Evolutionary conservation across 2,113 vertebrate species (phyloP), one percentile per base, ranked within the genome.

Genomic region (Meles meles): DNA sequence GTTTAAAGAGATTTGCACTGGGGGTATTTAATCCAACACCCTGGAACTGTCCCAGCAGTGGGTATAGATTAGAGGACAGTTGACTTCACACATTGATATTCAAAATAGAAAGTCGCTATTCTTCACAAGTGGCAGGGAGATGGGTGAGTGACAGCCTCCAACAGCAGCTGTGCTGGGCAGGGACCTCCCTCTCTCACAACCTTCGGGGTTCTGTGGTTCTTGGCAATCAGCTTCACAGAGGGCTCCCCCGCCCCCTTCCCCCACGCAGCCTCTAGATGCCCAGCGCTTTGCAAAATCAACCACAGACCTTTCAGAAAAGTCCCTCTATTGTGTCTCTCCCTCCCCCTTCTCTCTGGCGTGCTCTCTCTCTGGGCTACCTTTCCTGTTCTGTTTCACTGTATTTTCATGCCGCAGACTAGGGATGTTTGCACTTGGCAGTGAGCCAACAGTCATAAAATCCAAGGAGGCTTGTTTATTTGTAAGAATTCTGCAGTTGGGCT

Each of bases 61-160:
- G 97, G 97, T 97, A 98, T 97, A 97, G 98, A 98, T 99, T 98
- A 99, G 94, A 93, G 96, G 96, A 98, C 98, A 98, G 98, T 97
- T 98, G 98, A 98, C 98, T 99, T 99, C 98, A 98, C 98, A 97
- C 98, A 98, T 98, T 98, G 98, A 98, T 98, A 98, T 98, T 98
- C 98, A 98, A 98, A 98, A 92, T 0, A 97, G 98, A 96, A 96
- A 61, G 81, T 97, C 9, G 0, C 96, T 96, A 89, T 69, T 98
- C 94, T 95, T 99, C 95, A 39, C 93, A 97, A 96, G 90, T 65
- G 93, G 97, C 98, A 94, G 88, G 96, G 98, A 95, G 94, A 49
- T 65, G 85, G 96, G 94, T 92, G 98, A 98, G 96, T 96, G 34
- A 82, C 92, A 95, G 97, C 72, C 92, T 94, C 93, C 80, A 87